Percentiles rank a stretch among this genome's conserved stretches.
Evolutionary conservation across 2,797 vertebrate genomes (phyloP).

Genomic region (Mus minutoides): DNA sequence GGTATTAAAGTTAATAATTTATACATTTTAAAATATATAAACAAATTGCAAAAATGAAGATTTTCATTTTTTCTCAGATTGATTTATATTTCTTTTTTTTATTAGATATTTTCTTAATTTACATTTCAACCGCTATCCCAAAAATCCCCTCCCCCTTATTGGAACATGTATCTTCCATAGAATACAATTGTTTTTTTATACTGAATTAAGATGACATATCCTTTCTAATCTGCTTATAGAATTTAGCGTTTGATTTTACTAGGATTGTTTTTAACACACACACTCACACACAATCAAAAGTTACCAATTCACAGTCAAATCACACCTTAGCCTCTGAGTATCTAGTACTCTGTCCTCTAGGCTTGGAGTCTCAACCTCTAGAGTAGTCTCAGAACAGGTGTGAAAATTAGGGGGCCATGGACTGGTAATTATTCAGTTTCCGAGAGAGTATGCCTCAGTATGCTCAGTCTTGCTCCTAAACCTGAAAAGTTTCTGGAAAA

Average conservation of each 20-base stretch:
- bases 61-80: not conserved
- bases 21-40: not conserved
- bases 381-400: too few species aligned
- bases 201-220: not conserved
- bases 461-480: not conserved
- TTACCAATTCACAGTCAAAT: not conserved
- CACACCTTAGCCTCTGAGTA: not conserved
- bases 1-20: not conserved
- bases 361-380: too few species aligned
- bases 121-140: too few species aligned
- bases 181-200: not conserved
- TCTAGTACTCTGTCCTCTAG: not conserved
- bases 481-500: not conserved
- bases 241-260: not conserved
- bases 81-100: not conserved
- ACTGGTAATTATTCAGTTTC: too few species aligned
- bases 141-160: too few species aligned
- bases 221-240: conserved; percentile 27
- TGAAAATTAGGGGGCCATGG: not conserved
- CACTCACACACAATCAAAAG: not conserved
- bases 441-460: not conserved
- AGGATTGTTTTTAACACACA: not conserved
- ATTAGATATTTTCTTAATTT: too few species aligned
- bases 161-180: not conserved
- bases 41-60: not conserved